These are phyloP conservation scores for Antennarius striatus DNA, from an alignment of 2,113 vertebrate species.

Conservation along the genomic window DNA sequence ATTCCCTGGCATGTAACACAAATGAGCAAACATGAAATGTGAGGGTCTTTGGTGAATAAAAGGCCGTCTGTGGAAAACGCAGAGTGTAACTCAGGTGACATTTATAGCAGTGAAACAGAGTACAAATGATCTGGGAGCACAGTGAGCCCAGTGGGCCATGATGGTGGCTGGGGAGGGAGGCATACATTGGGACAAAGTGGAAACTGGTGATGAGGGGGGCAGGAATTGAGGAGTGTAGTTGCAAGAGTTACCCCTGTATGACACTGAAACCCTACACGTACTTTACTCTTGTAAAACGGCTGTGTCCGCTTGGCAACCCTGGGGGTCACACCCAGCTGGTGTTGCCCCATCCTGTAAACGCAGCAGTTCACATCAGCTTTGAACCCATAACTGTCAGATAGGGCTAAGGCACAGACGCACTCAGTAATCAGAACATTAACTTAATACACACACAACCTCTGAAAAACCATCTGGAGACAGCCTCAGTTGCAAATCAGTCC, in stretches of 20 bases:
- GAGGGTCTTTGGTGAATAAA: constrained; percentile 62
- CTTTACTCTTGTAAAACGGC: constrained; percentile 54
- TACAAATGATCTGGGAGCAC: constrained; percentile 47
- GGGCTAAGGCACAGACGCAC: constrained; percentile 29
- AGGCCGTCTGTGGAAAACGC: constrained; percentile 44
- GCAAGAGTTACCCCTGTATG: constrained; percentile 59
- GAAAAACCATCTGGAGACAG: constrained; percentile 25
- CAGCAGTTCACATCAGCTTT: constrained; percentile 47
- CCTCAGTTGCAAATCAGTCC: constrained; percentile 31
- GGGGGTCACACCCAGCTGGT: constrained; percentile 49
- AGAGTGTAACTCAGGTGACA: constrained; percentile 73
- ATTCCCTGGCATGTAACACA: constrained; percentile 52
- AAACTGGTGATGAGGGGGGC: constrained; percentile 48
- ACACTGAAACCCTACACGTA: constrained; percentile 73
- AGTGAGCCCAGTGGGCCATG: constrained; percentile 56
- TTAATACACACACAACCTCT: constrained; percentile 15
- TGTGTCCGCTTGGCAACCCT: constrained; percentile 62
- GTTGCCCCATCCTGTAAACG: constrained; percentile 37
- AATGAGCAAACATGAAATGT: constrained; percentile 71
- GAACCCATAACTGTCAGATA: constrained; percentile 68
- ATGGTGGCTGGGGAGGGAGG: constrained; percentile 29
- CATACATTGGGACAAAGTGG: constrained; percentile 45
- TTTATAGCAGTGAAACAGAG: constrained; percentile 75
- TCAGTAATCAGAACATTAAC: constrained; percentile 54
- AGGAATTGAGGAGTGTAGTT: constrained; percentile 36